Evolutionary conservation across 2,113 vertebrate genomes (phyloP).

Genomic region (Sorex araneus): DNA sequence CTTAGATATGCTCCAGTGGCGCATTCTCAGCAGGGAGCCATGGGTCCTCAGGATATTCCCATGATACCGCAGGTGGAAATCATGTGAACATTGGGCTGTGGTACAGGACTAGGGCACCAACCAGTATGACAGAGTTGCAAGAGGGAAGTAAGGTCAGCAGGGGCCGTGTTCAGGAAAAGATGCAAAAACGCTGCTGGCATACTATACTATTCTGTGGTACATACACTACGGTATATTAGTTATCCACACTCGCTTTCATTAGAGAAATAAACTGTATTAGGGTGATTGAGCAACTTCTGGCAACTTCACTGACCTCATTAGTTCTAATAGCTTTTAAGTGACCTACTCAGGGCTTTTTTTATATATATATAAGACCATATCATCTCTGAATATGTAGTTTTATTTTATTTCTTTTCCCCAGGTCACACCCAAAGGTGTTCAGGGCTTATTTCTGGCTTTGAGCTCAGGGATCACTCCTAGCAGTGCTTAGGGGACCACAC

Average conservation of each 20-base stretch:
- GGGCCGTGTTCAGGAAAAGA: too few relatives aligned
- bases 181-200: not conserved
- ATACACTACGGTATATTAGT: not conserved
- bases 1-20: not conserved
- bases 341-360: not conserved
- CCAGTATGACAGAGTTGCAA: too few relatives aligned
- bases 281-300: not conserved
- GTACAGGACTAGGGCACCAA: too few relatives aligned
- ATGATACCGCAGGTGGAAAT: too few relatives aligned
- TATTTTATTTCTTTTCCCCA: too few relatives aligned
- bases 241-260: conserved; percentile 19
- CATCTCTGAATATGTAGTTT: not conserved
- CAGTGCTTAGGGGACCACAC: too few relatives aligned
- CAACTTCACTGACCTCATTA: conserved; percentile 5
- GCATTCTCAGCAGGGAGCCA: too few relatives aligned
- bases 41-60: too few relatives aligned
- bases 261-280: conserved; percentile 19
- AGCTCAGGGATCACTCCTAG: too few relatives aligned
- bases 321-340: not conserved
- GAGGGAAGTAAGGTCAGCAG: too few relatives aligned
- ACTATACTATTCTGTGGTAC: not conserved
- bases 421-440: too few relatives aligned
- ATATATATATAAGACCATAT: not conserved
- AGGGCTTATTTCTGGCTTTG: too few relatives aligned
- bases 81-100: not conserved